Evolutionary conservation across 2,113 vertebrate genomes (phyloP).

Genomic region (Hemicordylus capensis): DNA sequence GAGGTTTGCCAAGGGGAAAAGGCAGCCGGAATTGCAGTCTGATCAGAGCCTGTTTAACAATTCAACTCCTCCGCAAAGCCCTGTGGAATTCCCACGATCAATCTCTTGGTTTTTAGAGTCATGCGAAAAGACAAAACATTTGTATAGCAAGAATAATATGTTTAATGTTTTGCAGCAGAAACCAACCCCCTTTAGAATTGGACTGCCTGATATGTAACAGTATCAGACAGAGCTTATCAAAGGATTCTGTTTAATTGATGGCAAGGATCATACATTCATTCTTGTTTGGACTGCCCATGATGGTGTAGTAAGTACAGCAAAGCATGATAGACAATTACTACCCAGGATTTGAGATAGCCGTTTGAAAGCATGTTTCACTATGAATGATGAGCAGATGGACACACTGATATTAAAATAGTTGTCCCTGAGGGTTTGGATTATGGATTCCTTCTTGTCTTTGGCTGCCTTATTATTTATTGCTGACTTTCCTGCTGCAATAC

Average conservation of each 20-base stretch:
- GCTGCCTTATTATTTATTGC: slow-evolving; percentile 20
- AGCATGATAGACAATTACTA: background rate
- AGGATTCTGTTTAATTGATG: slow-evolving; percentile 55
- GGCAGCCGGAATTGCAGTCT: slow-evolving; percentile 39
- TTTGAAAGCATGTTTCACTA: slow-evolving; percentile 11
- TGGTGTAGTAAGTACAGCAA: background rate
- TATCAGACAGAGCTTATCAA: slow-evolving; percentile 54
- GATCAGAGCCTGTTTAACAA: slow-evolving; percentile 42
- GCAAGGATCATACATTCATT: slow-evolving; percentile 54
- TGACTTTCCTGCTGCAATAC: slow-evolving; percentile 1
- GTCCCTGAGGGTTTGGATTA: slow-evolving; percentile 6
- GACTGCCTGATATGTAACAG: background rate
- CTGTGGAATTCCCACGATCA: slow-evolving; percentile 19
- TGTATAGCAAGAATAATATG: background rate
- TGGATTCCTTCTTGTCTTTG: background rate
- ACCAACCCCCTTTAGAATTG: slow-evolving; percentile 17
- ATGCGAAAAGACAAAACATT: slow-evolving; percentile 45
- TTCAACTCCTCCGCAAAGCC: slow-evolving; percentile 44
- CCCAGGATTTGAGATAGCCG: background rate
- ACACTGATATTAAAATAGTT: slow-evolving; percentile 17
- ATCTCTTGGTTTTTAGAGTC: slow-evolving; percentile 27
- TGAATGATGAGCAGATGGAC: slow-evolving; percentile 28
- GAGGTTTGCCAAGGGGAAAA: slow-evolving; percentile 27
- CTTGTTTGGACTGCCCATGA: slow-evolving; percentile 37
- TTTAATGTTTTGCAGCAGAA: slow-evolving; percentile 36